Base-by-base conservation (phyloP, 1,140 invertebrate genomes). In the Stratiolaelaps scimitus region DNA sequence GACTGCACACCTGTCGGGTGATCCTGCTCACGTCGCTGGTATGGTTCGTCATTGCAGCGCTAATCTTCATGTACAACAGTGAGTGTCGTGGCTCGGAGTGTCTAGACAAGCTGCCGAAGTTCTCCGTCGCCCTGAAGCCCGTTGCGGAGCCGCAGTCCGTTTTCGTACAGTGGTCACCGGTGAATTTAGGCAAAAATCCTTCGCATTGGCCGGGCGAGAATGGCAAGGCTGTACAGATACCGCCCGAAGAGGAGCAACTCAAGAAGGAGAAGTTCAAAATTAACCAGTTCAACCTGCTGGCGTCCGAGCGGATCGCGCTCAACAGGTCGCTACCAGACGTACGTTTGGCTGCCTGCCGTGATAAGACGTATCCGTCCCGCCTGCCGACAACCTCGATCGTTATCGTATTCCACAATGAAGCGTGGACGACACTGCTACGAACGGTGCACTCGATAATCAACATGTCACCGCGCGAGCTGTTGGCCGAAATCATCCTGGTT, bases 381-480 rank as follows among this genome's bases (percentile, higher is more conserved):
- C 78, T 93, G 72, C 89, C 90, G 5, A 83, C 87, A 29, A 94
- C 92, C 19, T 90, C 87, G 73, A 88, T 96, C 71, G 89, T 96
- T 19, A 92, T 96, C 71, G 93, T 96, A 43, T 96, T 96, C 78
- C 93, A 97, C 77, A 97, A 97, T 75, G 92, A 96, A 76, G 92
- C 92, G 0, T 96, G 92, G 92, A 87, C 88, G n/a, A 97, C 92
- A 0, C 77, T 97, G 2, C 79, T 96, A 29, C 80, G 92, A 56
- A 96, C 92, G 0, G 87, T 96, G n/a, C 92, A 91, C 86, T 94
- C 90, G 74, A 91, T 91, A 20, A 96, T 96, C 67, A 92, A 92
- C 76, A 80, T 91, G 28, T 95, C 92, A 5, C 92, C 92, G 0
- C 77, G 80, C 65, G 79, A 85, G 0, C 76, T 94, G n/a, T 78